phyloP scores from a whole-genome alignment of 2,888 invertebrate species.

The Coelopa pilipes region DNA sequence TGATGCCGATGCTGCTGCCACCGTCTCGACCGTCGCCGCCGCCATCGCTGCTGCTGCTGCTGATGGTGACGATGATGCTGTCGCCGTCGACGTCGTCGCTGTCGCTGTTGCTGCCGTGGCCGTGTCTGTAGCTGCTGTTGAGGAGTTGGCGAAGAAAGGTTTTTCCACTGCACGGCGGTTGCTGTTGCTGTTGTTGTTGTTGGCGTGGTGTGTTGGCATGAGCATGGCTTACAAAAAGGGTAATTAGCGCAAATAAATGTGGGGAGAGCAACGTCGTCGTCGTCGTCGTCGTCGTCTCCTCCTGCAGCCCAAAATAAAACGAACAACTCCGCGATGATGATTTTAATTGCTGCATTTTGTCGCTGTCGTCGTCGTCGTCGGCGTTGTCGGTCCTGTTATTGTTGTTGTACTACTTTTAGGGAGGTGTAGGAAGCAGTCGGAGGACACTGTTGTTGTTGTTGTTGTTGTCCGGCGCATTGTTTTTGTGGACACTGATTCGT shows the following conservation, averaged over 20 bases:
- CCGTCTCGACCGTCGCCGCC: slow-evolving; percentile 19
- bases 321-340: neutral
- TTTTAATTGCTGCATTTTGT: slow-evolving; percentile 25
- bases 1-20: slow-evolving; percentile 30
- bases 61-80: slow-evolving; percentile 18
- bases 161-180: slow-evolving; percentile 10
- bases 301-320: too few species aligned
- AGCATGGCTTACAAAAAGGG: slow-evolving; percentile 58
- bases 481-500: neutral
- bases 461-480: neutral
- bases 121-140: slow-evolving; percentile 20
- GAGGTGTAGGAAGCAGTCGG: neutral
- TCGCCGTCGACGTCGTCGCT: slow-evolving; percentile 27
- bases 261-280: slow-evolving; percentile 50
- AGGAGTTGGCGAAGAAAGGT: neutral
- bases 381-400: neutral
- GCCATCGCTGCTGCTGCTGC: slow-evolving; percentile 30
- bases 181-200: slow-evolving; percentile 33
- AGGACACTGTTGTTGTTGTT: neutral
- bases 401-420: neutral
- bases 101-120: slow-evolving; percentile 24
- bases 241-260: slow-evolving; percentile 62
- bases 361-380: too few species aligned
- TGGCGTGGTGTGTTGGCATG: slow-evolving; percentile 35
- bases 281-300: slow-evolving; percentile 54